Evolutionary conservation across 1,140 invertebrate genomes (phyloP).

Genomic region (Lasioglossum baleicum): DNA sequence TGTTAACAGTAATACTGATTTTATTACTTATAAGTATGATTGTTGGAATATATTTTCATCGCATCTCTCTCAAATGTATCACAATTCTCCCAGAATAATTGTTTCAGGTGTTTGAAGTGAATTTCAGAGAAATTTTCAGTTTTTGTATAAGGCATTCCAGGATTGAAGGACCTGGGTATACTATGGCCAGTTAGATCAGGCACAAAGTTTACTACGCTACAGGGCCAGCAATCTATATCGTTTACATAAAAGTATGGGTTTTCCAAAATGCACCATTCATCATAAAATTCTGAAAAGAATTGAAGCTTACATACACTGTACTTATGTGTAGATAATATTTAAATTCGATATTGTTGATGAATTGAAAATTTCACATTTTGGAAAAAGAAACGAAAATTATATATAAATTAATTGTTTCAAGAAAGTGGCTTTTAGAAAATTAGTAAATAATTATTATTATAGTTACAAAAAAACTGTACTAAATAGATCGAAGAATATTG

Average conservation of each 20-base stretch:
- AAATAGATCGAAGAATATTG: no score
- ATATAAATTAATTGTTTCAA: no score
- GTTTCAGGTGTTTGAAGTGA: conserved; percentile 71
- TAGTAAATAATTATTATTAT: no score
- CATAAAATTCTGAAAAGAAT: conserved; percentile 84
- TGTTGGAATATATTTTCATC: conserved; percentile 79
- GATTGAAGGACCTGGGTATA: conserved; percentile 70
- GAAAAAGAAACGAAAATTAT: background rate
- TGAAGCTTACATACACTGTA: no score
- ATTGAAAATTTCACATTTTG: background rate
- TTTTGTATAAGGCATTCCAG: conserved; percentile 73
- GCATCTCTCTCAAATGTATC: conserved; percentile 81
- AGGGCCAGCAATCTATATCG: conserved; percentile 89
- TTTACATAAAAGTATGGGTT: conserved; percentile 87
- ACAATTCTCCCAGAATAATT: conserved; percentile 78
- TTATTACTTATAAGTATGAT: conserved; percentile 66
- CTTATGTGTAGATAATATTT: no score
- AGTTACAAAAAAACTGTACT: no score
- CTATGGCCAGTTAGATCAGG: conserved; percentile 78
- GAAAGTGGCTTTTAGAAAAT: no score
- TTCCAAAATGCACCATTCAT: conserved; percentile 88
- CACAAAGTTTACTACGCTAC: conserved; percentile 83
- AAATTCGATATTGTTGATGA: background rate
- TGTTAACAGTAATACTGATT: background rate
- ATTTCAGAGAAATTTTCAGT: conserved; percentile 54